These are phyloP conservation scores for Sinohyriopsis cumingii DNA, from an alignment of 2,888 invertebrate genomes.

Conservation along the genomic window DNA sequence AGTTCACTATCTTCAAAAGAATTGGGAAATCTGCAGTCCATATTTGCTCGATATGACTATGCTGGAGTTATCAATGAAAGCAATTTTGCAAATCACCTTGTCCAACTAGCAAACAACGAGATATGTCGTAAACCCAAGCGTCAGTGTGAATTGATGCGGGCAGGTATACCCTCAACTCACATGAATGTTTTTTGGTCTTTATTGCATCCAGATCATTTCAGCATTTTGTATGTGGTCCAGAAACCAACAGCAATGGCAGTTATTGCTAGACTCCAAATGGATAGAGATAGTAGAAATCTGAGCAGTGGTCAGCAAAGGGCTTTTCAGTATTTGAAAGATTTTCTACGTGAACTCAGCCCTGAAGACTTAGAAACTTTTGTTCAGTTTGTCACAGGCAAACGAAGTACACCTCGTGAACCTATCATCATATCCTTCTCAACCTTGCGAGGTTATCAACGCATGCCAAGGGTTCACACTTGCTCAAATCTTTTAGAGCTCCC, in stretches of 20 bases:
- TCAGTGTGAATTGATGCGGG: conserved; percentile 25
- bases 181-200: conserved; percentile 29
- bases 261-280: conserved; percentile 22
- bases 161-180: conserved; percentile 30
- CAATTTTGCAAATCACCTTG: conserved; percentile 23
- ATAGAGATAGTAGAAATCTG: conserved; percentile 5
- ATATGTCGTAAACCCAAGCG: conserved; percentile 26
- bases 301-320: conserved; percentile 10
- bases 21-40: conserved; percentile 15
- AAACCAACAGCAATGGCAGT: conserved; percentile 29
- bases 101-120: conserved; percentile 25
- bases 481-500: conserved; percentile 30
- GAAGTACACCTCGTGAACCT: conserved; percentile 20
- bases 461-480: conserved; percentile 34
- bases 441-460: conserved; percentile 18
- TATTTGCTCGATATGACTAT: conserved; percentile 29
- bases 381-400: conserved; percentile 34
- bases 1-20: conserved; percentile 16
- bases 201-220: conserved; percentile 20
- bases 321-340: conserved; percentile 22
- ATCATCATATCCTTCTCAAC: conserved; percentile 27
- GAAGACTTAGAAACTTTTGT: conserved; percentile 28
- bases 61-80: conserved; percentile 16
- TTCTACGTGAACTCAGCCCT: conserved; percentile 20
- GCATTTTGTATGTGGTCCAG: conserved; percentile 19